phyloP scores from a whole-genome alignment of 2,888 invertebrate genomes.

The Aphodius sticticus region DNA sequence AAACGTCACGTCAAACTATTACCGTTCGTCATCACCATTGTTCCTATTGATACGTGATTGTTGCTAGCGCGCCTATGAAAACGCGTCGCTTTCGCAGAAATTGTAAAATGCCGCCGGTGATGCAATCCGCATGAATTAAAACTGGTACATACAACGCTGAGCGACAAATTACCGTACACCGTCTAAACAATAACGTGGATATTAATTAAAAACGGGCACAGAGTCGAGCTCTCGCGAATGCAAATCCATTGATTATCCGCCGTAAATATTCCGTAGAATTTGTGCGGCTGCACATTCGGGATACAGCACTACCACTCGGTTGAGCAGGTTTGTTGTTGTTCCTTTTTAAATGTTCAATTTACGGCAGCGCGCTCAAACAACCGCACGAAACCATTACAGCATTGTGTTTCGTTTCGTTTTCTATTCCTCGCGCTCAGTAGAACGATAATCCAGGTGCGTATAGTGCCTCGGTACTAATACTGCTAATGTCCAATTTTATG shows the following conservation, averaged over 20 bases:
- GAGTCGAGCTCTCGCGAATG: not conserved
- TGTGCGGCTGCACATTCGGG: not conserved
- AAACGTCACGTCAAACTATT: conserved; percentile 4
- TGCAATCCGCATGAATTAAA: not conserved
- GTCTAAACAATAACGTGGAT: conserved; percentile 4
- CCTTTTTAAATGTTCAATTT: not conserved
- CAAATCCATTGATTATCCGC: not conserved
- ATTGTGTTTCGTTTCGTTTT: conserved; percentile 4
- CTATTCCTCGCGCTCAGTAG: not conserved
- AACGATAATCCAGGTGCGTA: conserved; percentile 4
- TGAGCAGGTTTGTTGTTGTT: not conserved
- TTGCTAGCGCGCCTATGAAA: not conserved
- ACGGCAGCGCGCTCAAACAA: not conserved
- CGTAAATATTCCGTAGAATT: not conserved
- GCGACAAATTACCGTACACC: not conserved
- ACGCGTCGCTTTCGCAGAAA: not conserved
- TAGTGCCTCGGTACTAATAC: not conserved
- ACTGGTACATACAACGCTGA: not conserved
- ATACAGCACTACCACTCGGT: not conserved
- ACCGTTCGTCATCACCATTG: not conserved
- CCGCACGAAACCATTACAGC: not conserved
- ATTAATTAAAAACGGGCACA: not conserved
- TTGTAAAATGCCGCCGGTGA: not conserved
- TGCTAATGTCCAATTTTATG: not conserved
- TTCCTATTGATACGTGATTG: not conserved